Evolutionary conservation across 2,888 invertebrate genomes (phyloP).

Genomic region (Pheosia gnoma): DNA sequence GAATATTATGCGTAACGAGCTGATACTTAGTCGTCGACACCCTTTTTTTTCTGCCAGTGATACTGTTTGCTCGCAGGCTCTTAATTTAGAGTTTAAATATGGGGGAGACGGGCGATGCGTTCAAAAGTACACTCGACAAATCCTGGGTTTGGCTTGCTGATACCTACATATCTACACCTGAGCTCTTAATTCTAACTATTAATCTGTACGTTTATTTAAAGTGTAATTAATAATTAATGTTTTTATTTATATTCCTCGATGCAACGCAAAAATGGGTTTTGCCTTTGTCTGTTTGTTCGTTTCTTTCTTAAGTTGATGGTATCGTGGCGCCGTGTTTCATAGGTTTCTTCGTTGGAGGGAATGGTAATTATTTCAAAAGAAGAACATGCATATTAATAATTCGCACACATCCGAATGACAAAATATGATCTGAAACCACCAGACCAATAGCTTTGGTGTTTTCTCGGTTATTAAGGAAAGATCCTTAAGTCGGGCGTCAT

Average conservation of each 20-base stretch:
- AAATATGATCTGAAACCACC: not conserved
- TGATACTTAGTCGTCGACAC: conserved; percentile 73
- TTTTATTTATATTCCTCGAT: conserved; percentile 7
- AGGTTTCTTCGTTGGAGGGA: no score
- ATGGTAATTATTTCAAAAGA: no score
- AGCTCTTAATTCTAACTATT: conserved; percentile 24
- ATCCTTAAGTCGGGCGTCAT: conserved; percentile 69
- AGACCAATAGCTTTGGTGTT: conserved; percentile 3
- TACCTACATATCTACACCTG: conserved; percentile 51
- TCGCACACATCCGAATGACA: not conserved
- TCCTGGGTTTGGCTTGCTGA: conserved; percentile 56
- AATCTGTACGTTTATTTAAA: no score
- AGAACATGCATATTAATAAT: no score
- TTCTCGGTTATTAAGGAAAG: conserved; percentile 48
- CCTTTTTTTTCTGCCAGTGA: conserved; percentile 74
- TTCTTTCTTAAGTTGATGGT: no score
- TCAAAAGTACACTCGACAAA: conserved; percentile 72
- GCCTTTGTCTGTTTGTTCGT: no score
- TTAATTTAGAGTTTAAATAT: conserved; percentile 81
- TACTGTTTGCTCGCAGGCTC: conserved; percentile 78
- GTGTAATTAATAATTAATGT: no score
- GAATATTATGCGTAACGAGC: conserved; percentile 69
- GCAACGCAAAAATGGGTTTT: no score
- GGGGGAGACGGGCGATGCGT: conserved; percentile 64
- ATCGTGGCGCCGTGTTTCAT: no score